phyloP scores from a whole-genome alignment of 1,140 invertebrate genomes.

The Drosophila santomea region DNA sequence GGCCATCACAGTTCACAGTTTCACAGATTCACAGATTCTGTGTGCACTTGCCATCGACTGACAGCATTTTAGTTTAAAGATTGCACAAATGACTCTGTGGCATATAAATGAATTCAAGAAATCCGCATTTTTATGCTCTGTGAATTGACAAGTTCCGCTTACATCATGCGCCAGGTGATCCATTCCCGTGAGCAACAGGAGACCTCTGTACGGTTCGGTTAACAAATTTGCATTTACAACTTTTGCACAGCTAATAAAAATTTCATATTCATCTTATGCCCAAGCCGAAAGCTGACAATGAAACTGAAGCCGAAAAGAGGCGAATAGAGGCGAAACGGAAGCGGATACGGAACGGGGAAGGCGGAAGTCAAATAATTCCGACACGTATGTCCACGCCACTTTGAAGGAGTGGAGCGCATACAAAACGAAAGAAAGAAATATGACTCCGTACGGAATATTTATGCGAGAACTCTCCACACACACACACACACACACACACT shows the following conservation, averaged over 20 bases:
- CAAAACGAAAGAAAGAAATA: constrained; percentile 78
- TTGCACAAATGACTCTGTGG: constrained; percentile 2
- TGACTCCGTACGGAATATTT: constrained; percentile 73
- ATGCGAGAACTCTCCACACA: constrained; percentile 51
- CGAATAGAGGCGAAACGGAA: constrained; percentile 4
- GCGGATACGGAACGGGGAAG: constrained; percentile 4
- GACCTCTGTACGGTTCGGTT: constrained; percentile 23
- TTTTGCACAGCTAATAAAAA: constrained; percentile 63
- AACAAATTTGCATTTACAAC: constrained; percentile 48
- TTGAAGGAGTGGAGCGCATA: constrained; percentile 66
- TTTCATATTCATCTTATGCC: constrained; percentile 60
- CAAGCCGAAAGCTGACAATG: constrained; percentile 20
- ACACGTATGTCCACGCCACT: constrained; percentile 80
- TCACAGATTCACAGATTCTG: constrained; percentile 17
- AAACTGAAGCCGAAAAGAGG: constrained; percentile 11
- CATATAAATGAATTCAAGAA: constrained; percentile 32
- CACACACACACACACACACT: constrained; percentile 32
- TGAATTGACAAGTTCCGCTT: constrained; percentile 49
- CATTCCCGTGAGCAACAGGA: constrained; percentile 28
- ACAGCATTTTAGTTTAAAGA: constrained; percentile 33
- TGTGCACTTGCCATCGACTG: constrained; percentile 38
- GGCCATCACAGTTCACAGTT: constrained; percentile 31
- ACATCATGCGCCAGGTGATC: constrained; percentile 22
- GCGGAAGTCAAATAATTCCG: constrained; percentile 79
- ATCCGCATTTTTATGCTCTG: constrained; percentile 43